Conservation (phyloP, 2,113 vertebrate species). For the Sphyrna mokarran region DNA sequence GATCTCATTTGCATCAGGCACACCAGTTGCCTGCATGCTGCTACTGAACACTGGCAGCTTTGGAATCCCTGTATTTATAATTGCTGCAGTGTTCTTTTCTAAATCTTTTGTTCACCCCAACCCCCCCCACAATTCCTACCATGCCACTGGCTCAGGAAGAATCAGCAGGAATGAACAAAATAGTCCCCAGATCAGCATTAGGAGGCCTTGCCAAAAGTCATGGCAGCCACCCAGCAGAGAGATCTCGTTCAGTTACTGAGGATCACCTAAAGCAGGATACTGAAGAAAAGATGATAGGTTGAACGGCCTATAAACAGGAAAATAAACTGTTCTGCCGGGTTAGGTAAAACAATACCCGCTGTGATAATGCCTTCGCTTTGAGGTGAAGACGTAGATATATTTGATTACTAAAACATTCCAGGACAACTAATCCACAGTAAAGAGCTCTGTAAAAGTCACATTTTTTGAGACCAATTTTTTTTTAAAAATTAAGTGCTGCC, state of each 20-base stretch:
- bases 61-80: constrained; percentile 12
- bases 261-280: background rate
- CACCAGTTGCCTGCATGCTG: background rate
- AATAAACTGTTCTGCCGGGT: background rate
- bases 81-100: background rate
- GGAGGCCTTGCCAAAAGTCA: background rate
- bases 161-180: background rate
- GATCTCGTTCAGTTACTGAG: background rate
- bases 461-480: background rate
- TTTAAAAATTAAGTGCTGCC: background rate
- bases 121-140: background rate
- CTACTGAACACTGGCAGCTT: background rate
- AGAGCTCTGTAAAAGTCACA: background rate
- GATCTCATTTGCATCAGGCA: background rate
- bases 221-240: background rate
- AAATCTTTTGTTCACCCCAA: too few relatives aligned
- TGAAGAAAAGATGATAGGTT: constrained; percentile 5
- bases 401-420: background rate
- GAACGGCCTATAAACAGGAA: background rate
- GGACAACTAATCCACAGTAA: background rate
- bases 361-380: background rate
- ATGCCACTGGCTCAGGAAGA: background rate
- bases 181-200: background rate
- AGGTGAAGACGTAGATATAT: constrained; percentile 8
- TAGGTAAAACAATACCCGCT: constrained; percentile 19